Evolutionary conservation across 2,888 invertebrate genomes (phyloP), one percentile per base, ranked within the genome.

Genomic region (Xiphydria camelus): DNA sequence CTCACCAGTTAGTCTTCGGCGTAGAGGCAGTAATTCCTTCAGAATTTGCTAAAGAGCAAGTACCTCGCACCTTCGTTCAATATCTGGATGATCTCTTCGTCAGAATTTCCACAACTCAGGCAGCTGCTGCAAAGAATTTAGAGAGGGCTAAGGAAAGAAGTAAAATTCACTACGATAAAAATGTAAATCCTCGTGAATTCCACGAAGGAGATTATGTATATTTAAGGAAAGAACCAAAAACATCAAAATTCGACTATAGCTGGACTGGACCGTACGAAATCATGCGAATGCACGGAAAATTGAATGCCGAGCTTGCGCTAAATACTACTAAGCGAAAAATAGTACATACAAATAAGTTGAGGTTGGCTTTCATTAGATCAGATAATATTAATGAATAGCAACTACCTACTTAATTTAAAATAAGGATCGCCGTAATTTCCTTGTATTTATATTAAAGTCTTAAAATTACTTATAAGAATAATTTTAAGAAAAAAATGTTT

Each of bases 141-240:
- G 25, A 39, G 20, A 14, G 17, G 9, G 41, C 44, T 2, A 50
- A 50, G 19, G 10, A 6, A 3, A 17, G 22, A 4, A 40, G 23
- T 15, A 47, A 47, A 32, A n/a, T 3, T 1, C 43, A 46, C 22
- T 50, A 46, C 9, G 49, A 50, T 37, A 50, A 36, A 29, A 43
- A 50, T 9, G 4, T 18, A 4, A 46, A 46, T n/a, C 32, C 25
- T 1, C 17, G n/a, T 12, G 22, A 31, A 4, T 49, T 49, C 23
- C 12, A 31, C 1, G 41, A 26, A 19, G 38, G 34, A 10, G 45
- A 45, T 4, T 18, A 20, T 4, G 39, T 45, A 20, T 45, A 34
- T 10, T 14, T 47, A 7, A 15, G 18, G 9, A 39, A 35, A 12
- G 42, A 47, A 19, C 41, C 38, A 4, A 37, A 10, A n/a, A 4